Evolutionary conservation across 2,797 vertebrate genomes (phyloP), one percentile per base, ranked within the genome.

Genomic region (Fundulus diaphanus): DNA sequence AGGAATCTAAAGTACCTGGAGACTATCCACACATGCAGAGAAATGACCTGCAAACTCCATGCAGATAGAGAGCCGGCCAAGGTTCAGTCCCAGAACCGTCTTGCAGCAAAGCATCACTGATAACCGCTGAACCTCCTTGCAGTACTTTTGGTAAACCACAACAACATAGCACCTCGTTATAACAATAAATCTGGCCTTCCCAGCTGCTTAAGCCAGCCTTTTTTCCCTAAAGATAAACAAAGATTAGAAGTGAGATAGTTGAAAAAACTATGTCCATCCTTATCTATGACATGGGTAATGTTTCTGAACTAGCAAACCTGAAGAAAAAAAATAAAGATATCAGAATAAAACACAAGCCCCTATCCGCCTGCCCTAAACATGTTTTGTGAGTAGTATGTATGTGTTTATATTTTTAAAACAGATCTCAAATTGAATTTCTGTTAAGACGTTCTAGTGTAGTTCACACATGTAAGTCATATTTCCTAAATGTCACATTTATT

Each of bases 391-490:
- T 7, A 27, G 24, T 27, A 3, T 54, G 11, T 42, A 5, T 6
- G 37, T 27, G 24, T 33, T 51, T 61, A 51, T 1, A 4, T 74
- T 67, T 37, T 74, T n/a, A 27, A 27, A 52, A 54, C 12, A 54
- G 31, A 70, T 33, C 56, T 27, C 57, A 16, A 65, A 73, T 29
- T n/a, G 9, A 42, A 75, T 76, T 3, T 18, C n/a, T 35, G 27
- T 56, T 59, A 20, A 68, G 42, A 57, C 20, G n/a, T 48, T 70
- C 22, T 51, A 66, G 24, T 15, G 20, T 15, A 37, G 46, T n/a
- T 80, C 52, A 18, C 48, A 46, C 16, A n/a, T 51, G 8, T 63
- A 61, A 15, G 37, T 68, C 73, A 11, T 51, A 33, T 78, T 74
- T 51, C 69, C 51, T 27, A 5, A 61, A 51, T 22, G 9, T 73